Conservation (phyloP, 1,140 invertebrate genomes). For the Phymastichus coffea region DNA sequence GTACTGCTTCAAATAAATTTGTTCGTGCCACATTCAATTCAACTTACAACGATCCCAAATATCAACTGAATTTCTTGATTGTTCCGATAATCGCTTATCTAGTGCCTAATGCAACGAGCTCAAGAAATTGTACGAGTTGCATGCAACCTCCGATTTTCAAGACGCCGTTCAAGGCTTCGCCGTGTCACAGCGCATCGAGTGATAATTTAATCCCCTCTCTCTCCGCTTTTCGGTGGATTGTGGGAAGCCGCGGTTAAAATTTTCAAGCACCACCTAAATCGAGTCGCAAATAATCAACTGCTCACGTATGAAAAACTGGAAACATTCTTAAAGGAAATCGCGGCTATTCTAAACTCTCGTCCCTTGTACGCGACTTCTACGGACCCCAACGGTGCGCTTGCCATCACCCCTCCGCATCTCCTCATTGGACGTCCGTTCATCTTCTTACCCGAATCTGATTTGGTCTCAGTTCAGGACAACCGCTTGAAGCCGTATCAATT, state of each 20-base stretch:
- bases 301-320: constrained; percentile 7
- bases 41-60: too few relatives aligned
- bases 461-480: background rate
- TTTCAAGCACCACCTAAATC: constrained; percentile 5
- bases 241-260: background rate
- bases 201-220: constrained; percentile 29
- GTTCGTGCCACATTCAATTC: too few relatives aligned
- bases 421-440: background rate
- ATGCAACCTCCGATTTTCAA: background rate
- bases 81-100: too few relatives aligned
- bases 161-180: background rate
- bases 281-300: background rate
- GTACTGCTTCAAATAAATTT: too few relatives aligned
- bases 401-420: constrained; percentile 5
- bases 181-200: background rate
- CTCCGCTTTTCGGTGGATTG: constrained; percentile 28
- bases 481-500: background rate
- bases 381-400: background rate
- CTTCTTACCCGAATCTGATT: background rate
- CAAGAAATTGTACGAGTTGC: background rate
- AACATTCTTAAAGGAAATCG: constrained; percentile 9
- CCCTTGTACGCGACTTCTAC: background rate
- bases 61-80: too few relatives aligned
- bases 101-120: too few relatives aligned
- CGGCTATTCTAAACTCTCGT: constrained; percentile 11